Evolutionary conservation across 2,113 vertebrate genomes (phyloP).

Genomic region (Myotis brandtii): DNA sequence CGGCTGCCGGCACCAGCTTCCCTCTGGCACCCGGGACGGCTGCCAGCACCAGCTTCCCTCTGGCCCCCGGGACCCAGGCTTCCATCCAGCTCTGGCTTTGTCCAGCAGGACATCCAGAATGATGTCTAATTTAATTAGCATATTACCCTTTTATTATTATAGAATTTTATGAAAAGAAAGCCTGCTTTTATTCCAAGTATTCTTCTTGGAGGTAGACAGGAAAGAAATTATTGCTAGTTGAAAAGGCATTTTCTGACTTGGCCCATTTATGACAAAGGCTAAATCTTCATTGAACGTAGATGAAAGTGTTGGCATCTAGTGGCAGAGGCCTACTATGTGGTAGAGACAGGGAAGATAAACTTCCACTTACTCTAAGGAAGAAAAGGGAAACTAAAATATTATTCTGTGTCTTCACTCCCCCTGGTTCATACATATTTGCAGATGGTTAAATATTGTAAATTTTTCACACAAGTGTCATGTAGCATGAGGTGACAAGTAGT

Average conservation of each 20-base stretch:
- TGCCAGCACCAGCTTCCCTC: too few species aligned
- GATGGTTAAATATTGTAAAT: slow-evolving; percentile 41
- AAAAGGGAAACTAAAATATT: not conserved
- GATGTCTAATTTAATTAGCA: too few species aligned
- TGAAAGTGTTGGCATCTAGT: not conserved
- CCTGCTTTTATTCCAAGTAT: not conserved
- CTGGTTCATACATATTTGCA: slow-evolving; percentile 16
- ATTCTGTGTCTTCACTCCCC: not conserved
- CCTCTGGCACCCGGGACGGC: too few species aligned
- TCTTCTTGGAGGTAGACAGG: not conserved
- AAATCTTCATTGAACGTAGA: not conserved
- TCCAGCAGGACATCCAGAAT: too few species aligned
- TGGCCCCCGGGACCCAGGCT: too few species aligned
- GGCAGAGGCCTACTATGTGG: not conserved
- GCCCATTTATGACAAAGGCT: not conserved
- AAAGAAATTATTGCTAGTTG: not conserved
- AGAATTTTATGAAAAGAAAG: not conserved
- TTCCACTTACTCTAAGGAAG: not conserved
- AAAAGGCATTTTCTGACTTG: not conserved
- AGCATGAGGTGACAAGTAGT: slow-evolving; percentile 42
- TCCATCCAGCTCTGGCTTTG: too few species aligned
- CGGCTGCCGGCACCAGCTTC: too few species aligned
- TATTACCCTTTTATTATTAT: too few species aligned
- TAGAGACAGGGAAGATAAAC: not conserved
- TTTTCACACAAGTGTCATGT: slow-evolving; percentile 31